Evolutionary conservation across 92 coral and sea anemone genomes (phyloP), one percentile per base, ranked within the genome.

Genomic region (Micromussa lordhowensis): DNA sequence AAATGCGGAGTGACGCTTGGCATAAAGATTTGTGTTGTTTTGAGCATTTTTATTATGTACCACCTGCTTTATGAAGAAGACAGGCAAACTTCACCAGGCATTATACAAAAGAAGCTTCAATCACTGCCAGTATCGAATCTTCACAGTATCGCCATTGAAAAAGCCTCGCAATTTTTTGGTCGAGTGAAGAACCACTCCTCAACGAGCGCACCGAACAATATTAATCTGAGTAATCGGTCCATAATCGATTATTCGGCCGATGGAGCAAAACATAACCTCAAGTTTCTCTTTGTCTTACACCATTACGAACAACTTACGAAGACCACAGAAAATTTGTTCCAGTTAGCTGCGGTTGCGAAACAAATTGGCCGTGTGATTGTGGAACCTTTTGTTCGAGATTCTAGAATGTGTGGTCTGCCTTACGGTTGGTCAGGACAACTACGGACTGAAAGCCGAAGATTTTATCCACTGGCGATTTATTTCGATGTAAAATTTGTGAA

Each of bases 291-390:
- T 85, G 98, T 96, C 59, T 85, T 97, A 32, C 96, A 96, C 74
- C 99, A 97, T 64, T 97, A 97, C 83, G 99, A 97, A 82, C 99
- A 97, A 74, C 93, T 97, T 13, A 95, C 98, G 48, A 97, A 97
- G 86, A 95, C 99, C 40, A 97, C 99, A 36, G 98, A 97, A 74
- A 97, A 97, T 79, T 84, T 97, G 69, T 75, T 97, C 26, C 98
- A 97, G 84, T 95, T 97, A 40, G 93, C 96, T 68, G 96, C 99
- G 29, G 68, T 97, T 18, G 98, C 98, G 19, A 90, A 84, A 24
- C 86, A 90, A 48, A 94, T 95, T 81, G 88, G 87, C 14, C 90
- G 98, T 21, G 87, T 77, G 14, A 94, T 96, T 35, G 98, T 97
- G 22, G 95, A 96, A 82, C 99, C 99, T 6, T 97, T 96, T 77